These are phyloP conservation scores for Hydraecia micacea DNA, from an alignment of 2,888 invertebrate genomes.

Conservation along the genomic window DNA sequence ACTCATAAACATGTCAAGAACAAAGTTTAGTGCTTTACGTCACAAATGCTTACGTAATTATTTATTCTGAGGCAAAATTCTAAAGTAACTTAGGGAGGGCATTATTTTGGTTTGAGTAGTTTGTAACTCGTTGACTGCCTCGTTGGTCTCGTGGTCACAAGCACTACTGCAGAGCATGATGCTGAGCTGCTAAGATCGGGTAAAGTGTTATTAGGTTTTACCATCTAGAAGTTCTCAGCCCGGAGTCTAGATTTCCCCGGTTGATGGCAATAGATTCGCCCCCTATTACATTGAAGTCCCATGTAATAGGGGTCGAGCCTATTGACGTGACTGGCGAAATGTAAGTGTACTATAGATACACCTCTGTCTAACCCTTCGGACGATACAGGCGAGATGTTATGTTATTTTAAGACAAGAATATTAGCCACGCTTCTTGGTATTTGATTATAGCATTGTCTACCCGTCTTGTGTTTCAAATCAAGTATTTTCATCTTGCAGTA, in stretches of 20 bases:
- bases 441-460: conserved; percentile 5
- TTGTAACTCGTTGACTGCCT: not conserved
- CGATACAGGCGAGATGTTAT: not conserved
- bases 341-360: not conserved
- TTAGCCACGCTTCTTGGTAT: not conserved
- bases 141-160: not conserved
- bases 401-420: not conserved
- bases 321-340: not conserved
- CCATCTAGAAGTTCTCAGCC: not conserved
- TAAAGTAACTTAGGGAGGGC: too few relatives aligned
- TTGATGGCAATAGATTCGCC: too few relatives aligned
- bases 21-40: too few relatives aligned
- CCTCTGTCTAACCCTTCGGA: not conserved
- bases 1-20: too few relatives aligned
- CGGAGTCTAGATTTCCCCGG: not conserved
- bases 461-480: conserved; percentile 8
- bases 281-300: not conserved
- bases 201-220: too few relatives aligned
- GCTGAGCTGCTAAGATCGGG: not conserved
- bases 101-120: too few relatives aligned
- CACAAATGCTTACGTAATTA: too few relatives aligned
- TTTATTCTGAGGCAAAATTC: too few relatives aligned
- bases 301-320: not conserved
- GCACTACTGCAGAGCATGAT: not conserved
- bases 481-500: conserved; percentile 8